phyloP scores from a whole-genome alignment of 2,888 invertebrate genomes.

The Stenchaetothrips biformis region DNA sequence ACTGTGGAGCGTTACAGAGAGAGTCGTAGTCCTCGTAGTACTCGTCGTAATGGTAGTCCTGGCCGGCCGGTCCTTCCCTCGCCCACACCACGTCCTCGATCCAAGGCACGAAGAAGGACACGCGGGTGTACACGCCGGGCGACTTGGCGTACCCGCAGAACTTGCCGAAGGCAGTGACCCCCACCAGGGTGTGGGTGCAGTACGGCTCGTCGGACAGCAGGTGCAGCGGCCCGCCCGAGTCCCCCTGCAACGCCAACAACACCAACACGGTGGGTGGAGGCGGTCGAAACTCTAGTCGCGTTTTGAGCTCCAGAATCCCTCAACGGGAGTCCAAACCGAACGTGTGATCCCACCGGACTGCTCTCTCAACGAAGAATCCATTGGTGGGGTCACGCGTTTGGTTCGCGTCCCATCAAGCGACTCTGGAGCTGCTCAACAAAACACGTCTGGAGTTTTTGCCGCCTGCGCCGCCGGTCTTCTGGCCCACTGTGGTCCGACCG shows the following conservation, averaged over 20 bases:
- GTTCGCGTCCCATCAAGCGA: too few relatives aligned
- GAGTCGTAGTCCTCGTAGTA: not conserved
- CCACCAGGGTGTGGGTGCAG: conserved; percentile 35
- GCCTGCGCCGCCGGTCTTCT: too few relatives aligned
- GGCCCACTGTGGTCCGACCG: too few relatives aligned
- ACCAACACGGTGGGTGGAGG: too few relatives aligned
- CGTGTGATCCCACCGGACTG: too few relatives aligned
- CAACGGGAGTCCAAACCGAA: too few relatives aligned
- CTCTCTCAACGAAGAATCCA: too few relatives aligned
- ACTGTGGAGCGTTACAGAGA: not conserved
- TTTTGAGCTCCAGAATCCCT: too few relatives aligned
- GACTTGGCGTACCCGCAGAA: conserved; percentile 32
- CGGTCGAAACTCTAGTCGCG: too few relatives aligned
- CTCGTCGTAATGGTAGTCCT: not conserved
- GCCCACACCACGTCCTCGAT: conserved; percentile 38
- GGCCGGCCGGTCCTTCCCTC: not conserved
- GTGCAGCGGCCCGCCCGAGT: conserved; percentile 36
- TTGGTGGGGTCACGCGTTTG: too few relatives aligned
- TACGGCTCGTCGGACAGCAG: conserved; percentile 29
- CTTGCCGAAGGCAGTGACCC: conserved; percentile 36
- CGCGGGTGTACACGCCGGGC: conserved; percentile 37
- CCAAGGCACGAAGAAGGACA: conserved; percentile 37
- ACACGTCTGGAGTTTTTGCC: too few relatives aligned
- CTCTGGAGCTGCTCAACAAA: too few relatives aligned
- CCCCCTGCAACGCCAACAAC: conserved; percentile 33